Base-by-base conservation (phyloP, 1,140 invertebrate species). In the Heliconius nattereri region DNA sequence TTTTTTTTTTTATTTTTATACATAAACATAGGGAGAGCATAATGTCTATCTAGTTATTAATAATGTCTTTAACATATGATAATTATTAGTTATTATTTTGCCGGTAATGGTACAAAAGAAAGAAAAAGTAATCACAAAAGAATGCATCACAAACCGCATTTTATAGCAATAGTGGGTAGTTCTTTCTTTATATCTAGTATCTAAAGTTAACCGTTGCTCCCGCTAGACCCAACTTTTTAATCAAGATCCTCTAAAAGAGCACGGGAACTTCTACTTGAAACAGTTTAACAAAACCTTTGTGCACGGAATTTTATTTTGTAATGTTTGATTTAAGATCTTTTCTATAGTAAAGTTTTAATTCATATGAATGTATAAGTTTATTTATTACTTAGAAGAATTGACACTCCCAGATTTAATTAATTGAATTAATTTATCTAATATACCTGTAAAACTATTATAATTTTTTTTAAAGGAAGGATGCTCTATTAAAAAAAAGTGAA, bases 201-300 rank as follows among this genome's bases (percentile, higher is more conserved):
- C 82, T 82, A 80, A 77, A 86, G 78, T 86, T 84, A 84, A 78
- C 66, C 74, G 78, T 78, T 74, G 76, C 35, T 82, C 73, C 73
- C 81, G 66, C 57, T 76, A 74, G 75, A 81, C 75, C 32, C 80
- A 87, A 87, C 80, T 45, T 87, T 86, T 86, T 84, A 87, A 86
- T 86, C 81, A 84, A 81, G 85, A 79, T 72, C 74, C 71, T 80
- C 78, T 76, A 83, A 79, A 83, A 83, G 52, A 79, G 54, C 74
- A 77, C 76, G 74, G 76, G 49, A 81, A 81, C 52, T 80, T 80
- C 70, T 32, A 72, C 45, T 81, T 60, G 79, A 77, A 81, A 81
- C 79, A 81, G 77, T 81, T 81, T 77, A 81, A 77, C 75, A 77
- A 81, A 77, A 73, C 57, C 75, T 74, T 77, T 79, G 73, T 75